A percentile compares a stretch with the other conserved stretches of the same genome.
Evolutionary conservation across 2,113 vertebrate genomes (phyloP).

Genomic region (Dicaeum eximium): DNA sequence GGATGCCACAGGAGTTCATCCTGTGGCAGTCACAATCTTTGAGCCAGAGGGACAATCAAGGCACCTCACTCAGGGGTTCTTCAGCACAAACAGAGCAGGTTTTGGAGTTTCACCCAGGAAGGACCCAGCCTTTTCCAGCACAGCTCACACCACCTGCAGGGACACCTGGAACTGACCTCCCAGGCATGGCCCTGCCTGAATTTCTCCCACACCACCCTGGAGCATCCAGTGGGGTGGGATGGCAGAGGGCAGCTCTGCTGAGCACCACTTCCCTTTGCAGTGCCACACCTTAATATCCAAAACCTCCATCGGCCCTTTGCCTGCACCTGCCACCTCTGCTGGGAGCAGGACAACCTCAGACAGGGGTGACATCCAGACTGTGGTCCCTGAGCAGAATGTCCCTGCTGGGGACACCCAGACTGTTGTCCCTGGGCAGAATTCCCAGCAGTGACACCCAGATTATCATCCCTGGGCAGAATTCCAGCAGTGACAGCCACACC

Average conservation of each 20-base stretch:
- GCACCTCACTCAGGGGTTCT: neutral
- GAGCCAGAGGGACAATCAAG: neutral
- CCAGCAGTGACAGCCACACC: neutral
- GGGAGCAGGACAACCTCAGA: neutral
- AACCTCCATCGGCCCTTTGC: neutral
- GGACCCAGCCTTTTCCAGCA: neutral
- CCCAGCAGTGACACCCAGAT: neutral
- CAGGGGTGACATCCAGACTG: neutral
- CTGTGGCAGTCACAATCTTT: neutral
- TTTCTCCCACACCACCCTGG: rapidly evolving
- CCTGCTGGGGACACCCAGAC: neutral
- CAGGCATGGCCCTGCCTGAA: neutral
- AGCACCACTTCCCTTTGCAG: neutral
- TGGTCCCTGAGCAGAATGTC: neutral
- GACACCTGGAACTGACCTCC: neutral
- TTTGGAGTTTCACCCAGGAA: neutral
- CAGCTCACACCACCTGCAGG: neutral
- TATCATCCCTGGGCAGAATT: neutral
- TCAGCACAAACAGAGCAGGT: neutral
- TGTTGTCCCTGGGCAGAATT: neutral
- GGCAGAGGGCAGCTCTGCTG: neutral
- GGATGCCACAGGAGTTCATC: neutral
- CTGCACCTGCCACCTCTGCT: neutral
- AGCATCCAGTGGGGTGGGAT: rapidly evolving
- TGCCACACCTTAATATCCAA: no score